Percentiles rank a stretch among this genome's conserved stretches.
Evolutionary conservation across 2,797 vertebrate genomes (phyloP).

Genomic region (Psittacula derbiana): DNA sequence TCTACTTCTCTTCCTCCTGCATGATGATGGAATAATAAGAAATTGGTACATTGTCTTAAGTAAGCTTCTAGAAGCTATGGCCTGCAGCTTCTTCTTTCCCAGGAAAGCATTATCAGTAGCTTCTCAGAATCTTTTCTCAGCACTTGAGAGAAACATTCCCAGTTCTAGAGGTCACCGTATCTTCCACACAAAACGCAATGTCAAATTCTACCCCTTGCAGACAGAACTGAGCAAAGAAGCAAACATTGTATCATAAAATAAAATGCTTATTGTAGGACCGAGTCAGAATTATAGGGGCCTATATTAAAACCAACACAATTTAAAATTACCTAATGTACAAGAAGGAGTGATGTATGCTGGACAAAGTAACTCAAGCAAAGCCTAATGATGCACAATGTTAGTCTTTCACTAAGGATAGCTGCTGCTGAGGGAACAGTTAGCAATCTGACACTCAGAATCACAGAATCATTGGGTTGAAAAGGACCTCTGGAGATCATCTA

Average conservation of each 20-base stretch:
- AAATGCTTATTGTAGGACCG: not conserved
- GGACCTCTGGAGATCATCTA: not conserved
- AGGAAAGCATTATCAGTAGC: not conserved
- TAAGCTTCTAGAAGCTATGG: not conserved
- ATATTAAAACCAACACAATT: not conserved
- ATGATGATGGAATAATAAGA: not conserved
- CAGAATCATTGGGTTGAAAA: not conserved
- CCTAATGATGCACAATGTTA: not conserved
- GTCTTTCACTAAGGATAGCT: not conserved
- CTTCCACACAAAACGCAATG: not conserved
- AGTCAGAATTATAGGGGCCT: not conserved
- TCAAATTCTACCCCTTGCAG: not conserved
- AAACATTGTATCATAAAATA: not conserved
- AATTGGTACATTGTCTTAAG: not conserved
- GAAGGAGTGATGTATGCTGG: not conserved
- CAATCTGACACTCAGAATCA: not conserved
- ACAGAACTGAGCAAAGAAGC: not conserved
- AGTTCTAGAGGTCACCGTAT: not conserved
- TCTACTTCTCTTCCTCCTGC: not conserved
- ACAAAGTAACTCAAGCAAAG: not conserved
- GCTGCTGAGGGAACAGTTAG: not conserved
- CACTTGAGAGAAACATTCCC: not conserved
- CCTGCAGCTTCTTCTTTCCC: not conserved
- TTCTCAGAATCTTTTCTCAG: not conserved
- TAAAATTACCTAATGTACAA: not conserved